A percentile compares a stretch with the other conserved stretches of the same genome.
These are phyloP conservation scores for Sebastes schlegelii DNA, from an alignment of 2,113 vertebrate genomes.

Conservation along the genomic window DNA sequence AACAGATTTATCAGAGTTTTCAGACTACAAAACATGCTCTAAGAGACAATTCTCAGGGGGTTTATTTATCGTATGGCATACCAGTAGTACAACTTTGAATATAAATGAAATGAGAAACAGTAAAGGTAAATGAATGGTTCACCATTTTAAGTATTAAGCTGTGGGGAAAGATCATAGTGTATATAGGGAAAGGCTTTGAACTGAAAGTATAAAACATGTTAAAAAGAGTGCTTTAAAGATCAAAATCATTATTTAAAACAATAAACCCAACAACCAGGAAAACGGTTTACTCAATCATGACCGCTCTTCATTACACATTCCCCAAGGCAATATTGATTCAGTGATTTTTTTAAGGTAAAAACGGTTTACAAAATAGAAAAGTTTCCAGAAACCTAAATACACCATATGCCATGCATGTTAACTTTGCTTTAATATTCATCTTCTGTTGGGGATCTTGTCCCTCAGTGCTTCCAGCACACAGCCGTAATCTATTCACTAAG, in stretches of 20 bases:
- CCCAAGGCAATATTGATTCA: conserved; percentile 17
- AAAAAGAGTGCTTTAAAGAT: conserved; percentile 20
- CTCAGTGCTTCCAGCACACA: conserved; percentile 50
- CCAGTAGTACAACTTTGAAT: conserved; percentile 53
- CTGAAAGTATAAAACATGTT: conserved; percentile 23
- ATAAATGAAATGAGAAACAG: conserved; percentile 25
- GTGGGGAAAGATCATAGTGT: neutral
- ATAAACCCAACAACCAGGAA: conserved; percentile 22
- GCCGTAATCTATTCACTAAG: conserved; percentile 39
- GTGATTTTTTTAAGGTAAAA: conserved; percentile 37
- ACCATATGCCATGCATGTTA: conserved; percentile 62
- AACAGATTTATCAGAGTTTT: neutral
- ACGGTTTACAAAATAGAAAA: conserved; percentile 40
- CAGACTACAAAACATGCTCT: conserved; percentile 19
- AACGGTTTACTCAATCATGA: neutral
- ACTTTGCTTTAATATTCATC: conserved; percentile 46
- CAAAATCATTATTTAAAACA: conserved; percentile 28
- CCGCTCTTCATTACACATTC: neutral
- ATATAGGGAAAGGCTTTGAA: conserved; percentile 11
- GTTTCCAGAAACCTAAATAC: conserved; percentile 47
- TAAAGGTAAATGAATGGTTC: conserved; percentile 16
- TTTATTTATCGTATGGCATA: conserved; percentile 70
- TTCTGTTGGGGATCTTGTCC: conserved; percentile 19
- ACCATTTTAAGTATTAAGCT: conserved; percentile 27
- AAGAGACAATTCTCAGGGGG: conserved; percentile 25